phyloP scores from a whole-genome alignment of 1,140 invertebrate species.

The Macrobrachium nipponense region DNA sequence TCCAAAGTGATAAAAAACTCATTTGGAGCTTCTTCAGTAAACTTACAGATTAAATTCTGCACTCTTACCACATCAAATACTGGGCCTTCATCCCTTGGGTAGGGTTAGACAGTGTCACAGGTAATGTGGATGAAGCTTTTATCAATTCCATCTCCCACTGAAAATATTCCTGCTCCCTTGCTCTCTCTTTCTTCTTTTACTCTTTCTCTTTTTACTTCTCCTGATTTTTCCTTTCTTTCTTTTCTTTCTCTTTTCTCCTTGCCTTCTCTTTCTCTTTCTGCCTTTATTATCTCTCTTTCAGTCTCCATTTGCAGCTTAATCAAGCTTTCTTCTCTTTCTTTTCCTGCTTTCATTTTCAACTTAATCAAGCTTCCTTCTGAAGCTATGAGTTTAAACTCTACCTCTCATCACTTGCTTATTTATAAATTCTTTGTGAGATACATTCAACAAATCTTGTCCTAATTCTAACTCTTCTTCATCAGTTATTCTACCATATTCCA shows the following conservation, averaged over 20 bases:
- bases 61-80: too few species aligned
- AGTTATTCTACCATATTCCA: too few species aligned
- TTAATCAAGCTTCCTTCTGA: not conserved
- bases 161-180: not conserved
- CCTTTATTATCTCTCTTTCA: not conserved
- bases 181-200: not conserved
- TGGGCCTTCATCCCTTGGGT: too few species aligned
- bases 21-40: too few species aligned
- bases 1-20: too few species aligned
- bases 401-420: too few species aligned
- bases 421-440: too few species aligned
- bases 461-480: too few species aligned
- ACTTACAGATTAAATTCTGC: too few species aligned
- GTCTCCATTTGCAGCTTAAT: not conserved
- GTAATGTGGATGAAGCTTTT: not conserved
- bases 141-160: not conserved
- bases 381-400: too few species aligned
- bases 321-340: not conserved
- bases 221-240: not conserved
- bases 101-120: too few species aligned
- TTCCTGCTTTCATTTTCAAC: not conserved
- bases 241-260: not conserved
- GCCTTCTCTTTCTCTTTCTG: not conserved
- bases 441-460: too few species aligned
- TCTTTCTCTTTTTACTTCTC: not conserved